Conservation (phyloP, 2,113 vertebrate species). For the Chloropsis hardwickii region DNA sequence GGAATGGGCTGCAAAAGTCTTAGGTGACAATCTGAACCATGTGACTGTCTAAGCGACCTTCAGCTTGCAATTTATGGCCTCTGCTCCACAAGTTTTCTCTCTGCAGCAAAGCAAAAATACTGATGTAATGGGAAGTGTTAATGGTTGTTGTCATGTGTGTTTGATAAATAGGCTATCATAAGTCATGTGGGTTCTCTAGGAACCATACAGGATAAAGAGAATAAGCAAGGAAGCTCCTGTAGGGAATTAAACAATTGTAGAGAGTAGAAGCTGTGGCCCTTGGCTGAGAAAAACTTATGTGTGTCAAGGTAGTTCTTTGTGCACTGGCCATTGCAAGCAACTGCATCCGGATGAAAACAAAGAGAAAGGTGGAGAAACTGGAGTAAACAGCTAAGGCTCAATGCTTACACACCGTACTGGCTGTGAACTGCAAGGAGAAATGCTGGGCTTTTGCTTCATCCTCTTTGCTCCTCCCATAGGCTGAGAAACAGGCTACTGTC, state of each 20-base stretch:
- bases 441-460: background rate
- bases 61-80: background rate
- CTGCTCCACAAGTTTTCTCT: background rate
- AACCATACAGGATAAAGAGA: background rate
- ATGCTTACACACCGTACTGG: background rate
- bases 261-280: background rate
- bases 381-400: background rate
- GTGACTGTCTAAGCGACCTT: background rate
- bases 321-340: background rate
- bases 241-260: background rate
- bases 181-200: background rate
- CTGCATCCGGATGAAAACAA: background rate
- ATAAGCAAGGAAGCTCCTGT: background rate
- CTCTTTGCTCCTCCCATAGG: background rate
- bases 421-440: background rate
- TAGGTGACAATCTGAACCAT: background rate
- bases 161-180: background rate
- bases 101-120: background rate
- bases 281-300: background rate
- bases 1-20: background rate
- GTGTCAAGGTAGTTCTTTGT: background rate
- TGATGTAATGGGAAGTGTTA: background rate
- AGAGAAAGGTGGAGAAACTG: background rate
- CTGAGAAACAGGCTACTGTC: background rate
- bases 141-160: background rate